phyloP scores from a whole-genome alignment of 2,888 invertebrate species.

The Rhamphomyia laevipes region DNA sequence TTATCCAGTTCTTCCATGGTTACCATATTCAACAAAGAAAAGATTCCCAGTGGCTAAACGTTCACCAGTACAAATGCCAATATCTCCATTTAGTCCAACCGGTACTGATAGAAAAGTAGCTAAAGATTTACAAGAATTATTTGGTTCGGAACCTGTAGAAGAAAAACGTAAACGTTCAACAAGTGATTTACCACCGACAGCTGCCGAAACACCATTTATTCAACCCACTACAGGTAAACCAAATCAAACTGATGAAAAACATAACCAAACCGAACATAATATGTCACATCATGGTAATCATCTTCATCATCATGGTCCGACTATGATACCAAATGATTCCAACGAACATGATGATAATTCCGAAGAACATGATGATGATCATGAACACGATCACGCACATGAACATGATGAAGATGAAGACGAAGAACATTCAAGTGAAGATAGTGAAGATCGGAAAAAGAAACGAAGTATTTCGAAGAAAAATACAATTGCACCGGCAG shows the following conservation, averaged over 20 bases:
- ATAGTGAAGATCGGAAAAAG: slow-evolving; percentile 38
- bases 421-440: slow-evolving; percentile 24
- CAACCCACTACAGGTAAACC: slow-evolving; percentile 11
- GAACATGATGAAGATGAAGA: slow-evolving; percentile 26
- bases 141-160: slow-evolving; percentile 42
- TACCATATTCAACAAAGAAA: slow-evolving; percentile 40
- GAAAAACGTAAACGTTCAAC: slow-evolving; percentile 43
- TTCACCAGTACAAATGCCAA: slow-evolving; percentile 39
- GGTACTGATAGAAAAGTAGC: slow-evolving; percentile 59
- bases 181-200: slow-evolving; percentile 18
- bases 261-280: slow-evolving; percentile 5
- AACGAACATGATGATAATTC: slow-evolving; percentile 26
- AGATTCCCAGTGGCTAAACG: slow-evolving; percentile 57
- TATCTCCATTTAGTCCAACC: slow-evolving; percentile 21
- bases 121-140: slow-evolving; percentile 55
- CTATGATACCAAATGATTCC: slow-evolving; percentile 16
- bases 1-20: slow-evolving; percentile 36
- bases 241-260: slow-evolving; percentile 9
- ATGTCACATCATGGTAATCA: slow-evolving; percentile 29
- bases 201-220: slow-evolving; percentile 16
- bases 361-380: slow-evolving; percentile 24
- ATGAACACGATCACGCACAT: not conserved
- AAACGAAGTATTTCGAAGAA: slow-evolving; percentile 30
- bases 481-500: slow-evolving; percentile 2
- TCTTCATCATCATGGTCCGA: slow-evolving; percentile 20